Conservation (phyloP, 2,113 vertebrate species). For the Cygnus atratus region DNA sequence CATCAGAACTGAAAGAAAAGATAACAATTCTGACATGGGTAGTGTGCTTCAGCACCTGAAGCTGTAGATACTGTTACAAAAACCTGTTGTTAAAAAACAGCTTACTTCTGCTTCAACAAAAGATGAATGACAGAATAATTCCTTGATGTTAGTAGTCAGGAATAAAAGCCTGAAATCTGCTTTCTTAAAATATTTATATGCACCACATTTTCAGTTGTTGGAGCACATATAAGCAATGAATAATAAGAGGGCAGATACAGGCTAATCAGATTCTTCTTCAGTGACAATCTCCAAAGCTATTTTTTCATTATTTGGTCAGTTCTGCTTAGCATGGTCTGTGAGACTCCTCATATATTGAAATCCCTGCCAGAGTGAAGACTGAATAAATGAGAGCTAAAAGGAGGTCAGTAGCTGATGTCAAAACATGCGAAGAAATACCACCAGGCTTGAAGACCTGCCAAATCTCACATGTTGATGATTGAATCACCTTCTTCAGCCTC, state of each 20-base stretch:
- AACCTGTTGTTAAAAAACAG: background rate
- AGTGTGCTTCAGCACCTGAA: background rate
- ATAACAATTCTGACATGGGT: background rate
- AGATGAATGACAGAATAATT: background rate
- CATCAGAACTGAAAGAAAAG: background rate
- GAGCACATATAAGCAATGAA: background rate
- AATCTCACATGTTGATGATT: background rate
- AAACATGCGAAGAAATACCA: background rate
- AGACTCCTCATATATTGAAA: background rate
- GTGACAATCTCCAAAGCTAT: background rate
- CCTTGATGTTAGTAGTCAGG: background rate
- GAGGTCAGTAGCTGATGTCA: background rate
- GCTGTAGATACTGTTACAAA: background rate
- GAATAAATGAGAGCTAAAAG: background rate
- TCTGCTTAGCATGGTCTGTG: background rate
- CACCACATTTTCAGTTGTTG: background rate
- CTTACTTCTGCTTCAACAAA: background rate
- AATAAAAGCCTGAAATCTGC: conserved; percentile 2
- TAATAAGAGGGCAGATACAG: background rate
- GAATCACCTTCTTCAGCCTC: background rate
- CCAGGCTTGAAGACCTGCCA: background rate
- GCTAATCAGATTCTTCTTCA: background rate
- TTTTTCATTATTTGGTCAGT: conserved; percentile 10
- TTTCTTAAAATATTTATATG: background rate
- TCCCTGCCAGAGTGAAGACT: background rate